Conservation (phyloP, 2,797 vertebrate genomes). For the Salmo trutta region DNA sequence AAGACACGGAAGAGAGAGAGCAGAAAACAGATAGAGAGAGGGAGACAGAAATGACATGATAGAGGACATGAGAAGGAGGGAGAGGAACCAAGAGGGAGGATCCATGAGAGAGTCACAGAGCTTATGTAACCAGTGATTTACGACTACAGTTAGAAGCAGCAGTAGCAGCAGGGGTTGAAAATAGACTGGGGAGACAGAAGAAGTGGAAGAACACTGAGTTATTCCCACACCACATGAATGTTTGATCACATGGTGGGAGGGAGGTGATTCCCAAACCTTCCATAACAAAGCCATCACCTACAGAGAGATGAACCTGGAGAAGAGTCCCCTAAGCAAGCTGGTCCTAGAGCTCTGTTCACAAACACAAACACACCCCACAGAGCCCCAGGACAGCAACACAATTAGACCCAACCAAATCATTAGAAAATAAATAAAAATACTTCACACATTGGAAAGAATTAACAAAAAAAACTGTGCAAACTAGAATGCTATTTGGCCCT, state of each 20-base stretch:
- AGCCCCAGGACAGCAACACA: too few relatives aligned
- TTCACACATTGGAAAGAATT: too few relatives aligned
- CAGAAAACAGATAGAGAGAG: not conserved
- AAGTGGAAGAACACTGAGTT: constrained; percentile 54
- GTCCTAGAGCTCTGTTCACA: too few relatives aligned
- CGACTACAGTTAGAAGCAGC: constrained; percentile 68
- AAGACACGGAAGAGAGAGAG: not conserved
- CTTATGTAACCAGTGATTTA: constrained; percentile 78
- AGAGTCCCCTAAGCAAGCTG: too few relatives aligned
- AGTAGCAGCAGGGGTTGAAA: constrained; percentile 70
- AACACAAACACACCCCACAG: too few relatives aligned
- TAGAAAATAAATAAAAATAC: too few relatives aligned
- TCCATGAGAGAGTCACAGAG: constrained; percentile 23
- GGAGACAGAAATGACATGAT: constrained; percentile 27
- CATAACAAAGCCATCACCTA: too few relatives aligned
- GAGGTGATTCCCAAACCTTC: not conserved
- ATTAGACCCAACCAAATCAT: too few relatives aligned
- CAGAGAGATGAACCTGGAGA: too few relatives aligned
- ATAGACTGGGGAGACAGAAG: constrained; percentile 68
- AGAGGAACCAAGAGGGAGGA: constrained; percentile 29
- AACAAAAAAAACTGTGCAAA: too few relatives aligned
- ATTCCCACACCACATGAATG: constrained; percentile 76
- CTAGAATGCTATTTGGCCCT: too few relatives aligned
- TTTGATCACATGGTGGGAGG: constrained; percentile 71
- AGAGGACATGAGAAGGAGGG: constrained; percentile 19